phyloP scores from a whole-genome alignment of 2,113 vertebrate genomes.

The Nothobranchius kuhntae region DNA sequence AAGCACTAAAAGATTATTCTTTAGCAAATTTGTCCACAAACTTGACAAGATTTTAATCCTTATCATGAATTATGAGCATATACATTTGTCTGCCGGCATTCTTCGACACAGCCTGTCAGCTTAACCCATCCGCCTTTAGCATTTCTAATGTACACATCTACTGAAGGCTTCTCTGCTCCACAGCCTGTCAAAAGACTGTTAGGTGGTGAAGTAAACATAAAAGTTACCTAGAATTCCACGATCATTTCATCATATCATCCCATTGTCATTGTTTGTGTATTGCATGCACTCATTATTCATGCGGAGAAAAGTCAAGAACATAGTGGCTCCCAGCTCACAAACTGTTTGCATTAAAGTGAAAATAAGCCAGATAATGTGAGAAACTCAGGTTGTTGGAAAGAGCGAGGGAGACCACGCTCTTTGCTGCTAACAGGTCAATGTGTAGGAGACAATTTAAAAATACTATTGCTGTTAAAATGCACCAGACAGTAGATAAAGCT shows the following conservation, averaged over 20 bases:
- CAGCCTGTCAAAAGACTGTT: background rate
- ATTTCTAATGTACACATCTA: background rate
- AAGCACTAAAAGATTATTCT: too few species aligned
- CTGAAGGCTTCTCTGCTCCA: background rate
- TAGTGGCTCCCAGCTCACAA: slow-evolving; percentile 15
- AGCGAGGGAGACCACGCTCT: slow-evolving; percentile 16
- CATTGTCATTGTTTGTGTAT: background rate
- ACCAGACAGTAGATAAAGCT: slow-evolving; percentile 76
- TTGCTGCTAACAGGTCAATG: slow-evolving; percentile 53
- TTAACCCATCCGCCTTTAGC: background rate
- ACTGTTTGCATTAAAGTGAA: slow-evolving; percentile 18
- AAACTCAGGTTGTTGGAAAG: slow-evolving; percentile 29
- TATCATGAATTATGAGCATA: background rate
- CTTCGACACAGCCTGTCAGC: background rate
- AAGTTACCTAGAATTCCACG: background rate
- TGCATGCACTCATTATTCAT: slow-evolving; percentile 15
- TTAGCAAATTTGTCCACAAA: background rate
- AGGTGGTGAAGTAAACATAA: background rate
- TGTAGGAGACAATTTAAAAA: slow-evolving; percentile 72
- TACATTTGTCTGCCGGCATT: too few species aligned
- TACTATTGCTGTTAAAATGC: slow-evolving; percentile 74
- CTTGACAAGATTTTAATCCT: background rate
- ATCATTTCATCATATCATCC: background rate
- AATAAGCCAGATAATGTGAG: slow-evolving; percentile 22
- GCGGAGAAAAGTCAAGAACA: slow-evolving; percentile 2